These are phyloP conservation scores for Phrynosoma blainvillii DNA, from an alignment of 2,113 vertebrate genomes.

Conservation along the genomic window DNA sequence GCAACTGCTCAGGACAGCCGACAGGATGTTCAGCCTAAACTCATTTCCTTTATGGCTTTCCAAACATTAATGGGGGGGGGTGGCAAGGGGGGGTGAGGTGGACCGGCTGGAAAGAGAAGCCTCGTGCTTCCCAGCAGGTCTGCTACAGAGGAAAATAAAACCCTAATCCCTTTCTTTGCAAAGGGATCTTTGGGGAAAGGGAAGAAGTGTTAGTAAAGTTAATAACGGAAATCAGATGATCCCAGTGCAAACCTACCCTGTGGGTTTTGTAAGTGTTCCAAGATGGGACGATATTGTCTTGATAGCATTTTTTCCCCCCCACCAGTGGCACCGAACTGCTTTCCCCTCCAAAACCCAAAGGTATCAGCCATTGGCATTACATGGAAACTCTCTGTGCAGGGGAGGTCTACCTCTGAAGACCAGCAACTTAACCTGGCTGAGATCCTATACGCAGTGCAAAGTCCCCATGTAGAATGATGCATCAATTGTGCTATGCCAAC, in stretches of 20 bases:
- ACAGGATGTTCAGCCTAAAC: constrained; percentile 33
- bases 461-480: no score
- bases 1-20: not conserved
- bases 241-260: not conserved
- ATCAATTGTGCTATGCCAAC: no score
- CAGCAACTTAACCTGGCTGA: not conserved
- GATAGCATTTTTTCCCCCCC: no score
- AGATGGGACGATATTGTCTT: no score
- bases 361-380: not conserved
- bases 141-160: fast-evolving
- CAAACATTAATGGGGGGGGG: no score
- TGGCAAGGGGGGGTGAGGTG: constrained; percentile 22
- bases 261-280: not conserved
- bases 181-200: not conserved
- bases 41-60: constrained; percentile 9
- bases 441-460: no score
- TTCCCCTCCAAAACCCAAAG: not conserved
- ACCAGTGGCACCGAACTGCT: not conserved
- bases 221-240: not conserved
- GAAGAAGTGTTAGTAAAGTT: no score
- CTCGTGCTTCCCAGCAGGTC: not conserved
- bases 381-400: not conserved
- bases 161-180: not conserved
- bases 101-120: not conserved
- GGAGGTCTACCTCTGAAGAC: no score